Percentiles rank a stretch among this genome's conserved stretches.
These are phyloP conservation scores for Himantopus leucocephalus DNA, from an alignment of 2,113 vertebrate genomes.

Conservation along the genomic window DNA sequence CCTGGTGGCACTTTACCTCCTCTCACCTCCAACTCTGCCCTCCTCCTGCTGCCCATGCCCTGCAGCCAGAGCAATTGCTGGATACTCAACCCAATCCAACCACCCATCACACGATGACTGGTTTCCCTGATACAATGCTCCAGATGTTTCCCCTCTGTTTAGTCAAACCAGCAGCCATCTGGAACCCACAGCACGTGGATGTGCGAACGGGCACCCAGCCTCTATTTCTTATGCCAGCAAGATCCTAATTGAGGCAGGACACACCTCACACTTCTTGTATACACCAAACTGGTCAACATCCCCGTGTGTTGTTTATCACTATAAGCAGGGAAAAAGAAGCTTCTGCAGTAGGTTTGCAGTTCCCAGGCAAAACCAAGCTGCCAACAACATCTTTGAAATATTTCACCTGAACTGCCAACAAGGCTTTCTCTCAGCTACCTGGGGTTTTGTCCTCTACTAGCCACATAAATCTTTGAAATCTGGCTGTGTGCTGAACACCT, in stretches of 20 bases:
- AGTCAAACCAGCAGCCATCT: neutral
- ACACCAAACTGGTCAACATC: neutral
- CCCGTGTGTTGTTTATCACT: neutral
- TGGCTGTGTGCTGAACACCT: neutral
- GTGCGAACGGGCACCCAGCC: neutral
- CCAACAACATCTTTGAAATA: neutral
- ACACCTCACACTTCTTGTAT: neutral
- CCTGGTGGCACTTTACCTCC: neutral
- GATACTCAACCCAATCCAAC: neutral
- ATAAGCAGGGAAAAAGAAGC: neutral
- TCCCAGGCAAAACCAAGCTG: neutral
- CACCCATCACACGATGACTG: accelerated
- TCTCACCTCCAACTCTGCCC: neutral
- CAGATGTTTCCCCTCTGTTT: neutral
- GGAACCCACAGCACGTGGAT: neutral
- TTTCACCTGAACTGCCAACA: neutral
- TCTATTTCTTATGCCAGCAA: accelerated
- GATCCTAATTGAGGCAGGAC: neutral
- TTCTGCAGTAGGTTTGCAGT: neutral
- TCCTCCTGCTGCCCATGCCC: neutral
- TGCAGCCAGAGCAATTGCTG: neutral
- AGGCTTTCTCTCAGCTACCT: neutral
- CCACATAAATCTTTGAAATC: neutral
- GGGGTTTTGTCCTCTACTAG: neutral
- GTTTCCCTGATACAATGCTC: neutral